Base-by-base conservation (phyloP, 2,113 vertebrate species). In the Pollimyrus isidori region DNA sequence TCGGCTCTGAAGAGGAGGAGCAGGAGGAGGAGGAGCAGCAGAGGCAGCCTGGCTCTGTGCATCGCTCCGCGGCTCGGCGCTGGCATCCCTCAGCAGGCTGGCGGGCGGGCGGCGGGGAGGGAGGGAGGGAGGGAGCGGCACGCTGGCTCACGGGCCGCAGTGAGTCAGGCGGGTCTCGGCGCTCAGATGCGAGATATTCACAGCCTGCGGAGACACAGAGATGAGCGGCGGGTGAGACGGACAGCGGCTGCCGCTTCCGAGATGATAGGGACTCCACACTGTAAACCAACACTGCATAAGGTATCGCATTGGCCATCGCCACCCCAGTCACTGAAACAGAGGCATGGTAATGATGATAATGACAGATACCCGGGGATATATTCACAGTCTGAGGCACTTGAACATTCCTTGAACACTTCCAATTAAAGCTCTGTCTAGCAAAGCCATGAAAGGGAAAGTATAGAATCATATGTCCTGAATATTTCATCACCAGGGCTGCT, bases 171-270 rank as follows among this genome's bases (percentile, higher is more conserved):
- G 92, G 91, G 93, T 96, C 95, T 95, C 96, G 95, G 95, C 96
- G 95, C 95, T 96, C 96, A 96, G 96, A 96, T 94, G 96, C 96
- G 96, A 94, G 95, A 91, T 96, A 96, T 97, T 99, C 97, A 98
- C 96, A 98, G 96, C 97, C 98, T 99, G 95, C 45, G 35, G 46
- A 53, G 48, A 82, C 87, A 90, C 53, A 88, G 46, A 90, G 21
- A 85, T 2, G 83, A 69, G 42, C 7, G 21, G n/a, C 85, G 90
- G 86, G 42, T 48, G 82, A 48, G 82, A 84, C 9, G 39, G 30
- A 56, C 56, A 58, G 56, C 6, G 56, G 19, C 56, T n/a, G 58
- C 58, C 7, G 23, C 23, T 4, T 30, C 62, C 9, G 2, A 4
- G n/a, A 65, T 26, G 9, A 26, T 35, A 76, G 26, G 15, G 35